These are phyloP conservation scores for Psix sp. DNA, from an alignment of 1,140 invertebrate species.

Conservation along the genomic window DNA sequence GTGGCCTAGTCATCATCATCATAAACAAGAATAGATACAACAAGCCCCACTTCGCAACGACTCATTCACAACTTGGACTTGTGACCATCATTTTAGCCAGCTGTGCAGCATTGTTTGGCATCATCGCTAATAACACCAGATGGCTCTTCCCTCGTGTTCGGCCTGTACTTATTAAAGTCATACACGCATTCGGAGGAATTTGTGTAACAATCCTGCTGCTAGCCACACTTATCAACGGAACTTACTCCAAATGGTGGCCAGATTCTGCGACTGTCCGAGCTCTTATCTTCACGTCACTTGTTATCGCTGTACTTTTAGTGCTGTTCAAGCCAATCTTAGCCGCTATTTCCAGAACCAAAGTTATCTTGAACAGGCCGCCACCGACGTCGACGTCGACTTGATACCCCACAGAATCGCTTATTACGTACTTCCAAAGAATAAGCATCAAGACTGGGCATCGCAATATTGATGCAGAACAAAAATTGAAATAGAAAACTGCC, in stretches of 20 bases:
- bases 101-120: slow-evolving; percentile 61
- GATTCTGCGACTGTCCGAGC: slow-evolving; percentile 55
- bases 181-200: slow-evolving; percentile 69
- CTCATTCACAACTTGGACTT: slow-evolving; percentile 67
- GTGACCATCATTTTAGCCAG: slow-evolving; percentile 62
- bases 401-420: not conserved
- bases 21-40: slow-evolving; percentile 63
- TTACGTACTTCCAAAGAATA: slow-evolving; percentile 39
- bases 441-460: slow-evolving; percentile 37
- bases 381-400: slow-evolving; percentile 33
- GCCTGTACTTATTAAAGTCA: slow-evolving; percentile 68
- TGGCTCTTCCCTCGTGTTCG: slow-evolving; percentile 69
- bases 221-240: slow-evolving; percentile 69
- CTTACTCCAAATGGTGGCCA: slow-evolving; percentile 65
- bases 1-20: slow-evolving; percentile 68
- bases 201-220: slow-evolving; percentile 63
- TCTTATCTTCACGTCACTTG: slow-evolving; percentile 63
- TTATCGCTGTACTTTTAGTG: slow-evolving; percentile 66
- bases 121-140: slow-evolving; percentile 68
- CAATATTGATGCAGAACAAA: slow-evolving; percentile 3
- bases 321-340: slow-evolving; percentile 69
- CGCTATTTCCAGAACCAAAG: slow-evolving; percentile 63
- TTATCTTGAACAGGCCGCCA: slow-evolving; percentile 58
- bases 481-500: too few relatives aligned
- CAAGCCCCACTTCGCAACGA: slow-evolving; percentile 62